Base-by-base conservation (phyloP, 2,797 vertebrate genomes). In the Fistularia commersonii region DNA sequence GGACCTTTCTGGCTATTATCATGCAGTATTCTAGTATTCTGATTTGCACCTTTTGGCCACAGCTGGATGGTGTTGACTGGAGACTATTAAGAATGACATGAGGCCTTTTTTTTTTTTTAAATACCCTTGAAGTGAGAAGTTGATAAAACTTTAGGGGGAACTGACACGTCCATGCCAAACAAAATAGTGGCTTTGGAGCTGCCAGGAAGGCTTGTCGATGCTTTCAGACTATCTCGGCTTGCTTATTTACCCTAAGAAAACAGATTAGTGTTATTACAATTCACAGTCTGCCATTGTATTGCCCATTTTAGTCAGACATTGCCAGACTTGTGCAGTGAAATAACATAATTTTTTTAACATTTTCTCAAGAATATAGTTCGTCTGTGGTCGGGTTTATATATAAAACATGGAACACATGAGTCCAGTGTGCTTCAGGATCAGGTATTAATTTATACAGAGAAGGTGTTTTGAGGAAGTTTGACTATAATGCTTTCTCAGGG, bases 401-500 rank as follows among this genome's bases (percentile, higher is more conserved):
- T 8, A 15, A 14, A 35, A 12, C 8, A 13, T 13, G 8, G 13
- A 5, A 12, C n/a, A 8, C 12, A 34, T 12, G 35, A 46, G n/a
- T 2, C 23, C 23, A 35, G 0, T 14, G 8, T 34, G 11, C 1
- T 46, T 46, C 6, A 9, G 8, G 35, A 8, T 5, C 31, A n/a
- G 51, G 49, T 23, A 23, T 2, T 23, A 23, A 23, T 61, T 56
- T 36, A 57, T 44, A 56, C 45, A 43, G 71, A 61, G 43, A 51
- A 11, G 43, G 11, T 51, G 48, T 68, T 77, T 57, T 48, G 41
- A 60, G 61, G 45, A 54, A 43, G 14, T 42, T 57, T 49, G 34
- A 53, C 69, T 61, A 50, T 35, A 45, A 67, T 15, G 42, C 41
- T 68, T 77, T 76, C 74, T 61, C 62, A 57, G 51, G 69, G 51